These are phyloP conservation scores for Paratilapia polleni DNA, from an alignment of 2,113 vertebrate species.

Conservation along the genomic window DNA sequence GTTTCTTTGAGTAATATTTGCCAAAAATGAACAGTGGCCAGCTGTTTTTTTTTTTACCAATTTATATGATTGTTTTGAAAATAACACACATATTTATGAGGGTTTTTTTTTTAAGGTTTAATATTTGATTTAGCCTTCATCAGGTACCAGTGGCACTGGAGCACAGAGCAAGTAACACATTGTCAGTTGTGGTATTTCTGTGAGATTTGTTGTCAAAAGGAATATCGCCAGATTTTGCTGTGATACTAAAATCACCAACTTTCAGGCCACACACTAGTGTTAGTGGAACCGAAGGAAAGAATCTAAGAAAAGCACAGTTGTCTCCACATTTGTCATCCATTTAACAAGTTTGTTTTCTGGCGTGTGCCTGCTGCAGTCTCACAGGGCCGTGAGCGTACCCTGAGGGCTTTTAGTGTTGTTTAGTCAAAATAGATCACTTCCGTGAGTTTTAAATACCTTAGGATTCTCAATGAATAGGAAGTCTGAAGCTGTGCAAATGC, in stretches of 20 bases:
- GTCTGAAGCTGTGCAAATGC: neutral
- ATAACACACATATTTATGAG: accelerated
- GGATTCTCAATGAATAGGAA: neutral
- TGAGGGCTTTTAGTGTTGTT: neutral
- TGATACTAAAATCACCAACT: neutral
- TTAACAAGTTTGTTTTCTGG: neutral
- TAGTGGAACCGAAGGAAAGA: neutral
- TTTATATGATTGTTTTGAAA: no score
- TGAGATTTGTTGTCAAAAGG: neutral
- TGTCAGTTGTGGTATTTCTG: neutral
- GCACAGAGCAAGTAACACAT: neutral
- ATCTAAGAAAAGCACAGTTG: neutral
- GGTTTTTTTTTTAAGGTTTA: neutral
- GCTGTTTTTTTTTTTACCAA: no score
- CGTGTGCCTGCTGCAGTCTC: neutral
- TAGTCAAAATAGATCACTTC: neutral
- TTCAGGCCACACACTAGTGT: neutral
- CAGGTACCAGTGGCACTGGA: neutral
- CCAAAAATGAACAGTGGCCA: neutral
- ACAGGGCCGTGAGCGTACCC: neutral
- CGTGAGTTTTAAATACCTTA: neutral
- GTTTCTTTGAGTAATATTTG: neutral
- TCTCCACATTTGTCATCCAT: neutral
- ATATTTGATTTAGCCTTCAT: neutral
- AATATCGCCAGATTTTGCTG: neutral